Base-by-base conservation (phyloP, 2,888 invertebrate species). In the Cheilosia scutellata region DNA sequence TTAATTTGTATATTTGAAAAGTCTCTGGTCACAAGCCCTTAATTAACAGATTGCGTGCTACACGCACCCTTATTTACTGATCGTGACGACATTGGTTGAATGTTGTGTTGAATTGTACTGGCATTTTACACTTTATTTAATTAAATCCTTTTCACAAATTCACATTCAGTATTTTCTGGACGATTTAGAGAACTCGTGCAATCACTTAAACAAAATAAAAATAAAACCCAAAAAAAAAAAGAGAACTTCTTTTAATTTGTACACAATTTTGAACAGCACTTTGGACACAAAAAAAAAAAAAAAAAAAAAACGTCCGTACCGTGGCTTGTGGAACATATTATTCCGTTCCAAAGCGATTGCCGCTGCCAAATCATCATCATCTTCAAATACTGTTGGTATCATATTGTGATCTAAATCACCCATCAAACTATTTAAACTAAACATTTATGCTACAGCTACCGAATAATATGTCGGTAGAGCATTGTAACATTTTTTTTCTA, bases 301-400 rank as follows among this genome's bases (percentile, higher is more conserved):
- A n/a, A 29, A 42, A 37, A 51, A 16, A 40, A 29, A 47, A 5
- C 11, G n/a, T 31, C 20, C 25, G 33, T 91, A 91, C 91, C 91
- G 88, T 33, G 92, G 89, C 79, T 91, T 91, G 60, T 92, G 90
- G 86, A 91, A 91, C 91, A 91, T 91, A 71, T 91, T 91, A 82
- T 91, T 91, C 63, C 90, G 90, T 89, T 91, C 91, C 79, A 89
- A 89, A 68, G 89, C 82, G 66, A 91, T 91, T n/a, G 91, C 90
- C 49, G 91, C 88, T 47, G 91, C 91, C 89, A 91, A 88, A 88
- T 91, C 91, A 78, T 91, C 91, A 87, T 91, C 91, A 82, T 91
- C 91, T 87, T 91, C 90, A 89, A 91, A 89, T 76, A 91, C 90
- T 74, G 91, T 89, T 27, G 91, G 91, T 88, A 92, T 90, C 91